Percentiles rank a stretch among this genome's conserved stretches.
phyloP scores from a whole-genome alignment of 2,888 invertebrate genomes.

The Philaethria dido region DNA sequence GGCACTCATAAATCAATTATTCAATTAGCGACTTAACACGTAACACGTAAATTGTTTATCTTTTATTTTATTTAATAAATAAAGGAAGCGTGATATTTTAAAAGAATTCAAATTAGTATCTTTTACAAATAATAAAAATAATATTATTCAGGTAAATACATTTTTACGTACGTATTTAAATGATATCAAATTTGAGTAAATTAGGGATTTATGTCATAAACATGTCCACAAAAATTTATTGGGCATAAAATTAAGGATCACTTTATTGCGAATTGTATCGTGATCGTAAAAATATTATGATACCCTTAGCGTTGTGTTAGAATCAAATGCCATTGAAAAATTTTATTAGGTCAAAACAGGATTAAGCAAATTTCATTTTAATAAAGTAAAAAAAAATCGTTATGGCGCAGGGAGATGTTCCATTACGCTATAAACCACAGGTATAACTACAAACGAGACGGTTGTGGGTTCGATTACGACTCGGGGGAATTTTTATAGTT shows the following conservation, averaged over 20 bases:
- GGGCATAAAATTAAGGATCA: slow-evolving; percentile 30
- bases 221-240: slow-evolving; percentile 35
- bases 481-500: too few relatives aligned
- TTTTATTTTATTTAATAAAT: background rate
- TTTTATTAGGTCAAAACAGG: slow-evolving; percentile 22
- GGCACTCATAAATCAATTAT: background rate
- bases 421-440: too few relatives aligned
- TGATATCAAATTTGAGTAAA: slow-evolving; percentile 20
- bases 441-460: too few relatives aligned
- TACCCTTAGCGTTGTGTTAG: slow-evolving; percentile 23
- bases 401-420: too few relatives aligned
- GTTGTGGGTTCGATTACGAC: too few relatives aligned
- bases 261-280: slow-evolving; percentile 30
- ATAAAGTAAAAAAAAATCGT: background rate
- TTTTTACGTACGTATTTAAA: slow-evolving; percentile 4
- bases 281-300: slow-evolving; percentile 35
- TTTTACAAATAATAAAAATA: background rate
- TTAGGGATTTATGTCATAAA: slow-evolving; percentile 28
- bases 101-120: background rate
- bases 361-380: background rate
- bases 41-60: background rate
- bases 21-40: slow-evolving; percentile 1
- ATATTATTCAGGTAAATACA: too few relatives aligned
- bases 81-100: background rate
- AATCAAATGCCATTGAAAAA: slow-evolving; percentile 26